Conservation (phyloP, 1,140 invertebrate genomes). For the Sycobia sp. region DNA sequence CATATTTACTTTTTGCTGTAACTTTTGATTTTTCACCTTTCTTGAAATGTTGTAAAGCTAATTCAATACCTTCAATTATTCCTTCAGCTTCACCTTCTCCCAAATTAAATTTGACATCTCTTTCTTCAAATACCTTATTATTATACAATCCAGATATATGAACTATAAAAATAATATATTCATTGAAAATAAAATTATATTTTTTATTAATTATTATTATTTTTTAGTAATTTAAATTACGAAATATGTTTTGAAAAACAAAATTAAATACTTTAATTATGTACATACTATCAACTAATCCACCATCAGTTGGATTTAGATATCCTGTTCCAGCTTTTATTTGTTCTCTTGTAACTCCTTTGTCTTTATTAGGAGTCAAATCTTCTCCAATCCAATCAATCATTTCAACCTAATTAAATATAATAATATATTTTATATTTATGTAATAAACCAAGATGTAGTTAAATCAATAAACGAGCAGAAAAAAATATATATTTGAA, state of each 20-base stretch:
- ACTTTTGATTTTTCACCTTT: slow-evolving; percentile 80
- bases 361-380: slow-evolving; percentile 81
- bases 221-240: background rate
- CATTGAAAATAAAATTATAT: slow-evolving; percentile 8
- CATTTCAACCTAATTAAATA: slow-evolving; percentile 74
- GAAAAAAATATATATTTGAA: background rate
- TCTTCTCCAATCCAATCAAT: slow-evolving; percentile 87
- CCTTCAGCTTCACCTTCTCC: slow-evolving; percentile 82
- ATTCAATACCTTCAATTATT: slow-evolving; percentile 84
- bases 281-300: slow-evolving; percentile 69
- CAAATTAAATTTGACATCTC: slow-evolving; percentile 81
- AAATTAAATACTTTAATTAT: background rate
- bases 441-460: background rate
- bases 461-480: background rate
- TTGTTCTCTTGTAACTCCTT: slow-evolving; percentile 77
- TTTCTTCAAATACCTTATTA: slow-evolving; percentile 74
- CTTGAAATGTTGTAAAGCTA: slow-evolving; percentile 82
- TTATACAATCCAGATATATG: slow-evolving; percentile 77
- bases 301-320: slow-evolving; percentile 77
- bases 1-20: slow-evolving; percentile 79
- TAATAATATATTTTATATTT: background rate
- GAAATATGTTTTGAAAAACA: background rate
- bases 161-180: slow-evolving; percentile 64
- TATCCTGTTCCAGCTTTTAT: slow-evolving; percentile 73
- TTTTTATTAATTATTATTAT: background rate